These are phyloP conservation scores for Dolichotis patagonum DNA, from an alignment of 2,113 vertebrate species.

Conservation along the genomic window DNA sequence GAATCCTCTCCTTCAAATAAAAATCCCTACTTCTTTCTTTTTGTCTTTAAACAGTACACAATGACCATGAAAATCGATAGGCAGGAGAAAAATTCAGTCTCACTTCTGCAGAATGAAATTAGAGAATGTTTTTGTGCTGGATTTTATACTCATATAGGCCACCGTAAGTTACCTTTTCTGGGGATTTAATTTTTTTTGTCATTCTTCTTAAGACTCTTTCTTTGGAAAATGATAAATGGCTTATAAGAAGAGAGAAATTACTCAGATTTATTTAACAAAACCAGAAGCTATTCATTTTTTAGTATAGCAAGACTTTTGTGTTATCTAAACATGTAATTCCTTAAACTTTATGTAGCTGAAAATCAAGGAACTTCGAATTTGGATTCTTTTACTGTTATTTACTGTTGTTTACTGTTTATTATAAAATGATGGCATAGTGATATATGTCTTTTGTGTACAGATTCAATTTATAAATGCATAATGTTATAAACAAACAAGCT, in stretches of 20 bases:
- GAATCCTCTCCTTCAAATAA: background rate
- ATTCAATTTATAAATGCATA: background rate
- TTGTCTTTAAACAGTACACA: constrained; percentile 17
- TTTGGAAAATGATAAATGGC: constrained; percentile 54
- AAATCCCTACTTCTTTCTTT: background rate
- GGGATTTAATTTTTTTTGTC: background rate
- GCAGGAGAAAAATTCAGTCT: background rate
- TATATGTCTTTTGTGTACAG: background rate
- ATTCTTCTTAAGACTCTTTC: constrained; percentile 29
- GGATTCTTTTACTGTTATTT: background rate
- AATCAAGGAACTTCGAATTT: constrained; percentile 35
- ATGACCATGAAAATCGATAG: background rate
- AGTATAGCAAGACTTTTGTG: background rate
- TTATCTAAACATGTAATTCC: background rate
- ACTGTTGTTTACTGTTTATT: background rate
- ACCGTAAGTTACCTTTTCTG: background rate
- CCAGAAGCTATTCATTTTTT: background rate
- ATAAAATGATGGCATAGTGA: background rate
- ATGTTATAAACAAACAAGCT: constrained; percentile 14
- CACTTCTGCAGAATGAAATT: background rate
- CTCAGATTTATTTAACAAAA: background rate
- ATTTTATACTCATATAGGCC: background rate
- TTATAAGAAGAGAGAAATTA: constrained; percentile 20
- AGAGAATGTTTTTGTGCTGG: background rate
- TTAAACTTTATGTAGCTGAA: background rate